Evolutionary conservation across 2,113 vertebrate species (phyloP), one percentile per base, ranked within the genome.

Genomic region (Heterotilapia buettikoferi): DNA sequence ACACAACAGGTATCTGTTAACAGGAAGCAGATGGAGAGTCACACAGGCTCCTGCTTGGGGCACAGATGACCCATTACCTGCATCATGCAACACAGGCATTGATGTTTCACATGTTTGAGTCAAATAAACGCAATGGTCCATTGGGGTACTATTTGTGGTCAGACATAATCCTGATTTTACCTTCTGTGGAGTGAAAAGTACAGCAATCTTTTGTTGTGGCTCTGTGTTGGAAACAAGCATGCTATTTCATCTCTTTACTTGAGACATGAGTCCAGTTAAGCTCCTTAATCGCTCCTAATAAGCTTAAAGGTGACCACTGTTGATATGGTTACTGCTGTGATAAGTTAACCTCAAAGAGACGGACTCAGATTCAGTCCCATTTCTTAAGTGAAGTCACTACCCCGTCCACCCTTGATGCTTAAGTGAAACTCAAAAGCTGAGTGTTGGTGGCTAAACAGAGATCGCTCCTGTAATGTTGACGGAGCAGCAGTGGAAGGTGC

Each of bases 391-490:
- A 85, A 91, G 73, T 68, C 84, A 19, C 78, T 31, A 2, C 57
- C 66, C 38, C 1, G 29, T 79, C 66, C 45, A 47, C 57, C 80
- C 24, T 63, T 14, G 16, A 53, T 33, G 85, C 83, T 82, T 16
- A n/a, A 85, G 68, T 53, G 78, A 85, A 92, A 91, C 82, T 85
- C 80, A 78, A 82, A 86, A 93, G 88, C 61, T 7, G 83, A 26
- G 90, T 94, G 94, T 92, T 95, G 92, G 88, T 93, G 92, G 94
- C 91, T 91, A 94, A 96, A 95, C 93, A 94, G 73, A 16, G 19
- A 26, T 59, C 50, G 3, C 26, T 57, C 33, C 59, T 18, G 84
- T 85, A 21, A 80, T 95, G 93, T 93, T 95, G 92, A 91, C 8
- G 63, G 85, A 89, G 89, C 90, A 93, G 92, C 88, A 90, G 84